Evolutionary conservation across 2,888 invertebrate genomes (phyloP).

Genomic region (Cosmia pyralina): DNA sequence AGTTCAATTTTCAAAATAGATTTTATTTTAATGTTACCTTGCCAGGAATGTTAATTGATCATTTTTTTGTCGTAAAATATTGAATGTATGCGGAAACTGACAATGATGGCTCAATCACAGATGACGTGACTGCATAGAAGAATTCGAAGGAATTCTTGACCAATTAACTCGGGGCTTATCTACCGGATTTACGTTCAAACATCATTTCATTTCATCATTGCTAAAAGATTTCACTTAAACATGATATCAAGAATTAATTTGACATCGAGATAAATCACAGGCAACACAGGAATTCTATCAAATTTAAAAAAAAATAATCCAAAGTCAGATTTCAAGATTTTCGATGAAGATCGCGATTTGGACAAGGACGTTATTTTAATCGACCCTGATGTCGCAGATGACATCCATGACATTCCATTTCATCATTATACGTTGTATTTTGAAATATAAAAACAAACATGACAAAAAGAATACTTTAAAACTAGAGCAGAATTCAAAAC

Average conservation of each 20-base stretch:
- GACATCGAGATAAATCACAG: slow-evolving; percentile 58
- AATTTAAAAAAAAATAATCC: slow-evolving; percentile 27
- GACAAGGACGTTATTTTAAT: slow-evolving; percentile 39
- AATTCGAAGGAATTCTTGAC: slow-evolving; percentile 53
- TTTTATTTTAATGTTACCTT: slow-evolving; percentile 39
- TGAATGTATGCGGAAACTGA: slow-evolving; percentile 62
- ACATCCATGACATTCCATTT: slow-evolving; percentile 58
- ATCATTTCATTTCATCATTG: slow-evolving; percentile 61
- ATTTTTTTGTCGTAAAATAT: slow-evolving; percentile 52
- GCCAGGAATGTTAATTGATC: slow-evolving; percentile 59
- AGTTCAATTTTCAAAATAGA: slow-evolving; percentile 49
- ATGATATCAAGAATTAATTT: slow-evolving; percentile 65
- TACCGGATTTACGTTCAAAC: slow-evolving; percentile 54
- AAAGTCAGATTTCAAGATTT: slow-evolving; percentile 35
- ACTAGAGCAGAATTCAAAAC: slow-evolving; percentile 79
- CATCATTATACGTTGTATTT: slow-evolving; percentile 33
- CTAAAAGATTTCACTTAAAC: slow-evolving; percentile 61
- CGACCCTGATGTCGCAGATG: slow-evolving; percentile 62
- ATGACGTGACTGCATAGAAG: slow-evolving; percentile 56
- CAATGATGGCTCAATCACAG: slow-evolving; percentile 50
- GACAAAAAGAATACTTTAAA: slow-evolving; percentile 69
- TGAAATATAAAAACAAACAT: slow-evolving; percentile 43
- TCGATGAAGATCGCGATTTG: slow-evolving; percentile 26
- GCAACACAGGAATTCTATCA: slow-evolving; percentile 22
- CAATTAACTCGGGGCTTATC: slow-evolving; percentile 53